Evolutionary conservation across 2,113 vertebrate genomes (phyloP).

Genomic region (Lates calcarifer): DNA sequence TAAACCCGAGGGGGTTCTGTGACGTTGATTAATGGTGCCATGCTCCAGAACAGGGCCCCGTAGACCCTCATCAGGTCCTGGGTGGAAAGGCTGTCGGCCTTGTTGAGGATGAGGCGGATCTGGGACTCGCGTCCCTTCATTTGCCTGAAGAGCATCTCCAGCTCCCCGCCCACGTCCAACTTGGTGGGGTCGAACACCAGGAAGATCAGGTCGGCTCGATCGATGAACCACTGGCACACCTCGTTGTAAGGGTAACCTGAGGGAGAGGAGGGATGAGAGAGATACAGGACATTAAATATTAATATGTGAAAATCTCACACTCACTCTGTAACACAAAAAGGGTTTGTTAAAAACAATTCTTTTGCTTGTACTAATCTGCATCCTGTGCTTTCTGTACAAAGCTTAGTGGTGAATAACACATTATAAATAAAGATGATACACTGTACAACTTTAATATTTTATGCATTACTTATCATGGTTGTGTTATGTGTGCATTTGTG

Average conservation of each 20-base stretch:
- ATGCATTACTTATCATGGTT: background rate
- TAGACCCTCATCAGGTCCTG: constrained; percentile 99
- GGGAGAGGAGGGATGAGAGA: background rate
- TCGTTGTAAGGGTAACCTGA: constrained; percentile 98
- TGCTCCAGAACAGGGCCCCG: constrained; percentile 96
- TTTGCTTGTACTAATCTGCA: background rate
- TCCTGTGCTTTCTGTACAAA: constrained; percentile 1
- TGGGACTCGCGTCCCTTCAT: constrained; percentile 98
- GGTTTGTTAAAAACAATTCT: background rate
- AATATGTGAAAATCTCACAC: too few species aligned
- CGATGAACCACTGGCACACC: constrained; percentile 99
- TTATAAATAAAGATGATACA: background rate
- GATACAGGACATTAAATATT: too few species aligned
- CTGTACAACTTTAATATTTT: background rate
- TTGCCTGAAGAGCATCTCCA: constrained; percentile 96
- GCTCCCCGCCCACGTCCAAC: constrained; percentile 94
- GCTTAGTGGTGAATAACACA: background rate
- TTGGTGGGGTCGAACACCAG: constrained; percentile 98
- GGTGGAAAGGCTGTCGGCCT: constrained; percentile 93
- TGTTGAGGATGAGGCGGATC: constrained; percentile 98
- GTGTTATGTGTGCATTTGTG: too few species aligned
- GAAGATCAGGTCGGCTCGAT: constrained; percentile 97
- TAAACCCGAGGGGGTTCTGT: constrained; percentile 97
- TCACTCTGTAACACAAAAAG: too few species aligned
- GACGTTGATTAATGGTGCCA: constrained; percentile 97